phyloP scores from a whole-genome alignment of 2,113 vertebrate species.

The Catagonus wagneri region DNA sequence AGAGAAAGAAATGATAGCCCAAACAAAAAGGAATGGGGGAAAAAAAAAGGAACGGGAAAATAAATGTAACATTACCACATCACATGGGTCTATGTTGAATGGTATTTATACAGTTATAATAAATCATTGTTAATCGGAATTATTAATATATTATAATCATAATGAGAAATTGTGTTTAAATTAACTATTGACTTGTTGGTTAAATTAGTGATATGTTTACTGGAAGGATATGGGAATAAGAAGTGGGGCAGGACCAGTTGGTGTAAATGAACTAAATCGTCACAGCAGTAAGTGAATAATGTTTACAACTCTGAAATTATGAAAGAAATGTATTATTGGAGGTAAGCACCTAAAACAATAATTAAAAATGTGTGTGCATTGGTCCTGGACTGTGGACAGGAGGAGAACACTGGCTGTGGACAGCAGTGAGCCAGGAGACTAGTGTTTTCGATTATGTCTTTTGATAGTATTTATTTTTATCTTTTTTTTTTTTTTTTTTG shows the following conservation, averaged over 20 bases:
- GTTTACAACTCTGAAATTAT: neutral
- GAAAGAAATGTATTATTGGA: neutral
- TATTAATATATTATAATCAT: neutral
- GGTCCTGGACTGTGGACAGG: neutral
- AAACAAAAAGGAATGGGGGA: neutral
- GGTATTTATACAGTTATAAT: neutral
- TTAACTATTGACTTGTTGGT: neutral
- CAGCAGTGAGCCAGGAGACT: neutral
- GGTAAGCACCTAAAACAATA: neutral
- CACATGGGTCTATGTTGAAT: neutral
- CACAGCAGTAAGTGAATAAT: neutral
- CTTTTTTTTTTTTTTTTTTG: too few relatives aligned
- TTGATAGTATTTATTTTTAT: constrained; percentile 6
- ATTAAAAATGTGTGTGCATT: neutral
- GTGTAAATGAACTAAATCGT: neutral
- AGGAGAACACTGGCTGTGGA: neutral
- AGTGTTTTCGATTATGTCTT: neutral
- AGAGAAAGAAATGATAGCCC: neutral
- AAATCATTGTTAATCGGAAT: neutral
- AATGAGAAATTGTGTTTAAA: neutral
- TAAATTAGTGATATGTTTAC: neutral
- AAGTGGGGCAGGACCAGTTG: neutral
- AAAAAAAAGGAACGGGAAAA: neutral
- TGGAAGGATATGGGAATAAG: neutral
- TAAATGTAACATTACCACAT: neutral